A percentile compares a stretch with the other conserved stretches of the same genome.
These are phyloP conservation scores for Lytechinus pictus DNA, from an alignment of 35 echinoderm and acorn worm genomes.

Conservation along the genomic window DNA sequence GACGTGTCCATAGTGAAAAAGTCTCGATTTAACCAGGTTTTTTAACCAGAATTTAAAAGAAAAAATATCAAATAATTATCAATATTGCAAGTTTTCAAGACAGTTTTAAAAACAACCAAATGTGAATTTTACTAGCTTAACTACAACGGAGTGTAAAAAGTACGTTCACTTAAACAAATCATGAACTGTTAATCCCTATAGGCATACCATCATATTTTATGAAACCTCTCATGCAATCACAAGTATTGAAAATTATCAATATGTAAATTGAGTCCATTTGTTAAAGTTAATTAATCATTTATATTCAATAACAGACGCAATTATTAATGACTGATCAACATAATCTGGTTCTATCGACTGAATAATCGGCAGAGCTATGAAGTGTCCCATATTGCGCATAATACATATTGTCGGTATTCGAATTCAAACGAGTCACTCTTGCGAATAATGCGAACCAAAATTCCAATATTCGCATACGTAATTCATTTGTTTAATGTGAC, in stretches of 20 bases:
- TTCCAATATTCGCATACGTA: too few relatives aligned
- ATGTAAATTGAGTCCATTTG: background rate
- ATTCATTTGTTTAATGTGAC: too few relatives aligned
- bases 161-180: background rate
- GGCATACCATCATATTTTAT: background rate
- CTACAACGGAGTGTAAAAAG: background rate
- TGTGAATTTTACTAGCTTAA: too few relatives aligned
- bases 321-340: background rate
- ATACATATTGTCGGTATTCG: background rate
- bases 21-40: too few relatives aligned
- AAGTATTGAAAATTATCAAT: background rate
- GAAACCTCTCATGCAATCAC: background rate
- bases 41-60: too few relatives aligned
- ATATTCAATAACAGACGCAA: conserved; percentile 5
- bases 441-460: too few relatives aligned
- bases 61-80: too few relatives aligned
- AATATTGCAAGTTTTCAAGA: too few relatives aligned
- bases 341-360: background rate
- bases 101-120: too few relatives aligned
- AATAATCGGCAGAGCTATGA: background rate
- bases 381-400: background rate
- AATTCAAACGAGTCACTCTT: too few relatives aligned
- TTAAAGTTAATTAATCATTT: conserved; percentile 16
- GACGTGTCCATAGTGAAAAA: background rate
- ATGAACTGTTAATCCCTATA: background rate